Evolutionary conservation across 2,888 invertebrate species (phyloP).

Genomic region (Apodemia zela): DNA sequence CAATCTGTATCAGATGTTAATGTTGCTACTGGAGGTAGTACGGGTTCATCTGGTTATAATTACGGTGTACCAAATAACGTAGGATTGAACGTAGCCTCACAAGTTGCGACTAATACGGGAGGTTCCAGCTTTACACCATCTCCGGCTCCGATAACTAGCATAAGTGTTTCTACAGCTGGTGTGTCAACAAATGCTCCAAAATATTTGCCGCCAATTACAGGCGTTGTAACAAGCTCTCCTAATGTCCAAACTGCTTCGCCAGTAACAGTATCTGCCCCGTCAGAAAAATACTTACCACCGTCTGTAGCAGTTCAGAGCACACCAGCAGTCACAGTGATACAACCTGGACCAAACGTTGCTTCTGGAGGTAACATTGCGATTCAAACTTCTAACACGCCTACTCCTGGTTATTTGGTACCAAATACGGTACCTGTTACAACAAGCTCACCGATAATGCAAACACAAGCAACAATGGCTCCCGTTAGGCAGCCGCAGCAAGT

Average conservation of each 20-base stretch:
- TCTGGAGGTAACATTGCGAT: constrained; percentile 26
- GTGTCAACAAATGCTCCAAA: constrained; percentile 59
- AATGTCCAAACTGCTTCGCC: constrained; percentile 30
- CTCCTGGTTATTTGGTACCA: constrained; percentile 38
- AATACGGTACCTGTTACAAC: constrained; percentile 26
- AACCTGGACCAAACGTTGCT: constrained; percentile 28
- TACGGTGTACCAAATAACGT: constrained; percentile 20
- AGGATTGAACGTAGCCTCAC: constrained; percentile 2
- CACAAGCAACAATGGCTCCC: constrained; percentile 20
- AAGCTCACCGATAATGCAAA: constrained; percentile 21
- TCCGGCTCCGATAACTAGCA: constrained; percentile 22
- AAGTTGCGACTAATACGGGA: neutral
- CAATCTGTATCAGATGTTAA: constrained; percentile 7
- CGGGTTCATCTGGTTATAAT: constrained; percentile 38
- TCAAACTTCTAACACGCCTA: constrained; percentile 38
- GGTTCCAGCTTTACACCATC: neutral
- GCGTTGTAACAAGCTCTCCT: constrained; percentile 32
- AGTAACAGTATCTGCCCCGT: constrained; percentile 28
- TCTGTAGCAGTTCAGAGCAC: constrained; percentile 26
- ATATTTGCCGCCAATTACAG: constrained; percentile 54
- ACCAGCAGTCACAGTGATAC: constrained; percentile 18
- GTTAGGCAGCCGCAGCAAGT: constrained; percentile 21
- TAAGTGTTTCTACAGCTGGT: constrained; percentile 28
- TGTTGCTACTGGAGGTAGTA: constrained; percentile 17
- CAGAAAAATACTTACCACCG: constrained; percentile 45